Evolutionary conservation across 2,797 vertebrate species (phyloP).

Genomic region (Sebastes steindachneri): DNA sequence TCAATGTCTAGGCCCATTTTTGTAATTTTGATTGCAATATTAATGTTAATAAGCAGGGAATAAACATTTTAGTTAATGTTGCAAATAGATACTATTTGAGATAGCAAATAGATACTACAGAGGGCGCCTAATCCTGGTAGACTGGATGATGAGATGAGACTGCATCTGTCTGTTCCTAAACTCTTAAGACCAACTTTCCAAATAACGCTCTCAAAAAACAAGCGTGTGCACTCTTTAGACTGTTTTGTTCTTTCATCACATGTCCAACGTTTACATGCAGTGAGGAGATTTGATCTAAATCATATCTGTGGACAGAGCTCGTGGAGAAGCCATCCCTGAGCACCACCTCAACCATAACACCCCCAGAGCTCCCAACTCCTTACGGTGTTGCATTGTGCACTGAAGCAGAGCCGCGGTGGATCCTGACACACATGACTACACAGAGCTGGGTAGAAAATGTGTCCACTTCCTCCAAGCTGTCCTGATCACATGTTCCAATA

Average conservation of each 20-base stretch:
- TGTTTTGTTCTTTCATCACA: constrained; percentile 14
- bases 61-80: constrained; percentile 8
- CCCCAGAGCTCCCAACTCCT: constrained; percentile 32
- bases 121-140: background rate
- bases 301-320: constrained; percentile 17
- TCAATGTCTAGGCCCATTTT: constrained; percentile 28
- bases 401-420: constrained; percentile 49
- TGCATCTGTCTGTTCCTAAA: background rate
- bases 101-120: too few species aligned
- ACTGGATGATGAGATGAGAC: background rate
- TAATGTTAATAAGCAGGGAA: constrained; percentile 49
- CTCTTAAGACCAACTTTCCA: background rate
- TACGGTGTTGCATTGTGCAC: constrained; percentile 46
- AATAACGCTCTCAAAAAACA: background rate
- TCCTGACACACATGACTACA: constrained; percentile 71
- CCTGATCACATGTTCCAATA: constrained; percentile 40
- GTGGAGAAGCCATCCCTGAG: constrained; percentile 23
- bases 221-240: background rate
- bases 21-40: constrained; percentile 38
- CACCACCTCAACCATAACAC: constrained; percentile 35
- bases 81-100: background rate
- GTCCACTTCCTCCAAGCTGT: constrained; percentile 33
- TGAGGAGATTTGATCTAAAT: constrained; percentile 33
- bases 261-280: background rate
- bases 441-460: constrained; percentile 56